Evolutionary conservation across 2,888 invertebrate species (phyloP).

Genomic region (Trichogramma dendrolimi): DNA sequence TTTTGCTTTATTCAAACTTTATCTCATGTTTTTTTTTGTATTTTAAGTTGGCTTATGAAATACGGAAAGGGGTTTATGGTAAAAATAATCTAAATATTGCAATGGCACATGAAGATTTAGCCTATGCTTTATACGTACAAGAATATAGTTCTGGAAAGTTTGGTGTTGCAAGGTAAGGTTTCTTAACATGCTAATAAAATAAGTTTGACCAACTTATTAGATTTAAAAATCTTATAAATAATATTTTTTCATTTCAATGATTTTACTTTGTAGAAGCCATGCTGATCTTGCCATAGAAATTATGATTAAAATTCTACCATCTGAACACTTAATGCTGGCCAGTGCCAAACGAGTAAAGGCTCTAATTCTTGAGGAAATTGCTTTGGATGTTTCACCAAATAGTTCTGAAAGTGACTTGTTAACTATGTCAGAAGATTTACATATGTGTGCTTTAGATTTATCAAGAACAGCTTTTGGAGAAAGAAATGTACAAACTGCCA

Average conservation of each 20-base stretch:
- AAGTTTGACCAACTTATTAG: conserved; percentile 5
- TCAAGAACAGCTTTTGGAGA: conserved; percentile 84
- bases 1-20: not conserved
- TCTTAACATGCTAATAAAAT: conserved; percentile 3
- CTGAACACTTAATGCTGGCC: conserved; percentile 79
- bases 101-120: conserved; percentile 84
- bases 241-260: conserved; percentile 2
- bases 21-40: conserved; percentile 10
- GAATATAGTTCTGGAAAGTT: conserved; percentile 89
- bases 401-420: conserved; percentile 61
- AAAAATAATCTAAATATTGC: conserved; percentile 84
- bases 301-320: conserved; percentile 74
- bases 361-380: conserved; percentile 88
- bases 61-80: conserved; percentile 74
- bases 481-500: conserved; percentile 90
- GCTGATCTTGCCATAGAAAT: conserved; percentile 79
- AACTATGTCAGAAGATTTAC: conserved; percentile 76
- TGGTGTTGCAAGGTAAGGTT: conserved; percentile 65
- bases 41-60: conserved; percentile 65
- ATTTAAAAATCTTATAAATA: no score
- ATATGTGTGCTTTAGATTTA: conserved; percentile 75
- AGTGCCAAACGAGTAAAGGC: conserved; percentile 90
- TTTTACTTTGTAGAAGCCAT: conserved; percentile 54
- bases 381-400: conserved; percentile 68
- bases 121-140: conserved; percentile 87